Evolutionary conservation across 1,140 invertebrate genomes (phyloP), one percentile per base, ranked within the genome.

Genomic region (Lepidostoma basale): DNA sequence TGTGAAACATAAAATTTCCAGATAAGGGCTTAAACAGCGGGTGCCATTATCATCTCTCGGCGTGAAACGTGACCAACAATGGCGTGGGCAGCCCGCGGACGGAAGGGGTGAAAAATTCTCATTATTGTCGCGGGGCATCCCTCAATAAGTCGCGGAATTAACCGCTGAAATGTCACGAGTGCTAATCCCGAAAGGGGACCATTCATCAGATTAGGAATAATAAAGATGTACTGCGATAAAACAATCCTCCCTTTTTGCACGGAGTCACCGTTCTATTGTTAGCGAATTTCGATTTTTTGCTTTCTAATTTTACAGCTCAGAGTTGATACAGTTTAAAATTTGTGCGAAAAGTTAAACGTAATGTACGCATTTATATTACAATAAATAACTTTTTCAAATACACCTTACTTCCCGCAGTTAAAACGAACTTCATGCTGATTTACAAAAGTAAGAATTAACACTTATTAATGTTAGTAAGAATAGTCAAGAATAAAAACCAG

Each of bases 131-230:
- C 36, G 6, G 22, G 20, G 4, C 54, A 23, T 59, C 54, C 54
- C 54, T 40, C 54, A 40, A 59, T 59, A 54, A 45, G 25, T 56
- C 33, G 30, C 36, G 54, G 54, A 59, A 59, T 59, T 59, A 59
- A 39, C 54, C 54, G 36, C 54, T 59, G 54, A 40, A 54, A 59
- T 39, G 54, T 59, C 54, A 23, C 6, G 23, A 40, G 30, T 33
- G 54, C 36, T 59, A 59, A 59, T 59, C 16, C 54, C 33, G 22
- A 23, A 45, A 40, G 22, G 36, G 54, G 54, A 22, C 18, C 54
- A 59, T 59, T 59, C 54, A 22, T 36, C 54, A 40, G 54, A 59
- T 59, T 22, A 28, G 12, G 9, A 39, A 22, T 40, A 39, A 59
- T 59, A 59, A 59, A 59, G 54, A 59, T 59, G 54, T 39, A 20